Evolutionary conservation across 2,888 invertebrate genomes (phyloP).

Genomic region (Drosophila longiperda): DNA sequence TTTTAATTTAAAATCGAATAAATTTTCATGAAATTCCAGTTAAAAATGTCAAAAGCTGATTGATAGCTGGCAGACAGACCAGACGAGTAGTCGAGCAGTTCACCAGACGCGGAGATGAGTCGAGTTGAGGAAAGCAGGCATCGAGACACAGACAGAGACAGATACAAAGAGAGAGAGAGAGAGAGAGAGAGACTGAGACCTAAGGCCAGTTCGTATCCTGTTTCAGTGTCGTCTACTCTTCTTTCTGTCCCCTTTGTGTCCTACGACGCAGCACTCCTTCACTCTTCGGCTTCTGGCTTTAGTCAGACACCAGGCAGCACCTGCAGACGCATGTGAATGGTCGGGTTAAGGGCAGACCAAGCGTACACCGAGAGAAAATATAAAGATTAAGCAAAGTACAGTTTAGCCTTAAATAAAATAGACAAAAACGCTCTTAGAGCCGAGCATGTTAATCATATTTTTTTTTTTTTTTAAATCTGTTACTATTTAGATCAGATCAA

Average conservation of each 20-base stretch:
- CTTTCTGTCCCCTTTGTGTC: neutral
- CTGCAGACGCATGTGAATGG: constrained; percentile 45
- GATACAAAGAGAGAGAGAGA: constrained; percentile 4
- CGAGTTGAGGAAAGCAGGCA: constrained; percentile 1
- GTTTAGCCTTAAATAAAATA: neutral
- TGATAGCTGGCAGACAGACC: constrained; percentile 76
- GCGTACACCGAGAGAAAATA: constrained; percentile 8
- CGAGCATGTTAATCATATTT: neutral
- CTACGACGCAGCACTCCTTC: neutral
- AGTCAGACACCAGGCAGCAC: constrained; percentile 38
- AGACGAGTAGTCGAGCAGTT: constrained; percentile 9
- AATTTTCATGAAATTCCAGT: constrained; percentile 82
- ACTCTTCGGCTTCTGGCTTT: neutral
- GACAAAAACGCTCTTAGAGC: neutral
- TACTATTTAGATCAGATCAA: neutral
- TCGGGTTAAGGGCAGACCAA: constrained; percentile 1
- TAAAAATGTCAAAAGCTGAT: constrained; percentile 83
- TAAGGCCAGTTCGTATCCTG: constrained; percentile 68
- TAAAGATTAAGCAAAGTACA: neutral
- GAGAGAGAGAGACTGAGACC: constrained; percentile 23
- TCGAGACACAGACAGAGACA: constrained; percentile 8
- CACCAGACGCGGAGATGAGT: neutral
- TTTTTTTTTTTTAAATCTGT: too few species aligned
- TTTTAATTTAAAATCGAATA: constrained; percentile 80
- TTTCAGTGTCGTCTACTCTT: constrained; percentile 46